A percentile compares a stretch with the other conserved stretches of the same genome.
These are phyloP conservation scores for Hemistola chrysoprasaria DNA, from an alignment of 2,888 invertebrate genomes.

Conservation along the genomic window DNA sequence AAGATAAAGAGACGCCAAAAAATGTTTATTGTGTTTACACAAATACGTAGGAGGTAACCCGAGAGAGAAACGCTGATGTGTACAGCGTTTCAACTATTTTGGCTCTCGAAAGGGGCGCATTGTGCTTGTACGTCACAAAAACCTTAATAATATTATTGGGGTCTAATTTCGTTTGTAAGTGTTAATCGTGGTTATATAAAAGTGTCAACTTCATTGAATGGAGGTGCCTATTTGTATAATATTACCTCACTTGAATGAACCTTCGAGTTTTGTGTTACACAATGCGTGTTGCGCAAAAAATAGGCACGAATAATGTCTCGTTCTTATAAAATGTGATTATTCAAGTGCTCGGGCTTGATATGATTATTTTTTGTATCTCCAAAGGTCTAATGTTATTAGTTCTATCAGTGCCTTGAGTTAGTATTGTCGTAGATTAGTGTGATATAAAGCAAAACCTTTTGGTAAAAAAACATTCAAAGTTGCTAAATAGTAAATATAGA, in stretches of 20 bases:
- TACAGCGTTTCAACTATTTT: constrained; percentile 58
- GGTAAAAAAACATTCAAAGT: too few relatives aligned
- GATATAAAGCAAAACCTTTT: too few relatives aligned
- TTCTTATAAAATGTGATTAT: constrained; percentile 34
- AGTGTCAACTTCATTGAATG: constrained; percentile 71
- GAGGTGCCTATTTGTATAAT: constrained; percentile 77
- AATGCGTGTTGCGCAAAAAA: constrained; percentile 38
- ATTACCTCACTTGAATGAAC: constrained; percentile 59
- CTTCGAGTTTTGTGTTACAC: constrained; percentile 60
- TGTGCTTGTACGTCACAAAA: constrained; percentile 48
- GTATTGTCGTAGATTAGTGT: too few relatives aligned
- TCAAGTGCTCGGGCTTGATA: constrained; percentile 23
- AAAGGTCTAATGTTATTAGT: constrained; percentile 2
- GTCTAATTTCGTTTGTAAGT: constrained; percentile 79
- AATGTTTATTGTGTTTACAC: constrained; percentile 80
- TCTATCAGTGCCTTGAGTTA: too few relatives aligned
- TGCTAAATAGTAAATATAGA: too few relatives aligned
- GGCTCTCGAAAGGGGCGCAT: constrained; percentile 53
- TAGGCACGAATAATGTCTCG: constrained; percentile 25
- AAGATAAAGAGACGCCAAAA: constrained; percentile 65
- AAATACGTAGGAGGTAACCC: constrained; percentile 80
- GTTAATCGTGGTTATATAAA: constrained; percentile 78
- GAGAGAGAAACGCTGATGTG: too few relatives aligned
- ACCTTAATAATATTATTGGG: constrained; percentile 78
- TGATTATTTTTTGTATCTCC: constrained; percentile 17